These are phyloP conservation scores for Euclidia mi DNA, from an alignment of 2,888 invertebrate genomes.

Conservation along the genomic window DNA sequence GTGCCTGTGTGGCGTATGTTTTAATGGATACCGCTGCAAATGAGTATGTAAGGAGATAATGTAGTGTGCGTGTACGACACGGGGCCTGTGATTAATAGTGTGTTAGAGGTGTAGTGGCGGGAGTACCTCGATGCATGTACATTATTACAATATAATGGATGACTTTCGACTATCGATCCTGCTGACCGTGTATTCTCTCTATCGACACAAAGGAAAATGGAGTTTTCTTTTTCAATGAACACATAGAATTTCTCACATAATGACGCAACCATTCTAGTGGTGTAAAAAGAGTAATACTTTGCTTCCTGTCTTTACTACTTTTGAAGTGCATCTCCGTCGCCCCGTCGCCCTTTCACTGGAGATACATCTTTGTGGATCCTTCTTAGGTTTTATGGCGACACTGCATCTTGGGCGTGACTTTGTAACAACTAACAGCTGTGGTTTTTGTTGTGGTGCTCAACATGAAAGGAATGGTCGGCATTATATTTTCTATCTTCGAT, in stretches of 20 bases:
- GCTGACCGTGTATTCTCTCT: conserved; percentile 3
- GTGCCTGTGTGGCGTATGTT: conserved; percentile 12
- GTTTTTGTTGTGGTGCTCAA: conserved; percentile 6
- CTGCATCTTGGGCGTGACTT: conserved; percentile 28
- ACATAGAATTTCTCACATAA: conserved; percentile 44
- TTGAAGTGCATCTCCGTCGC: conserved; percentile 48
- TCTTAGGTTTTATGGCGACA: conserved; percentile 35
- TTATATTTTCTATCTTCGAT: conserved; percentile 3
- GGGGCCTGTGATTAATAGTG: conserved; percentile 38
- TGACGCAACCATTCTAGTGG: conserved; percentile 35
- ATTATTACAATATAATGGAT: conserved; percentile 14
- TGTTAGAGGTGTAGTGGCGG: conserved; percentile 12
- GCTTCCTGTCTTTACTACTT: conserved; percentile 51
- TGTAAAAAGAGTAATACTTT: conserved; percentile 43
- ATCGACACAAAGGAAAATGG: conserved; percentile 10
- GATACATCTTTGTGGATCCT: conserved; percentile 36
- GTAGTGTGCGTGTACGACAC: conserved; percentile 22
- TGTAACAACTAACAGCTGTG: conserved; percentile 6
- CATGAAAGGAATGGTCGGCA: neutral
- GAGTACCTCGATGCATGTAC: conserved; percentile 8
- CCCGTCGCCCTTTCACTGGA: conserved; percentile 36
- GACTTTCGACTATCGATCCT: conserved; percentile 13
- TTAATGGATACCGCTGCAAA: conserved; percentile 32
- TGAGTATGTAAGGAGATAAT: conserved; percentile 26
- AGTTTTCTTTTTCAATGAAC: conserved; percentile 37